These are phyloP conservation scores for Agrilus mali DNA, from an alignment of 2,888 invertebrate genomes.

Conservation along the genomic window DNA sequence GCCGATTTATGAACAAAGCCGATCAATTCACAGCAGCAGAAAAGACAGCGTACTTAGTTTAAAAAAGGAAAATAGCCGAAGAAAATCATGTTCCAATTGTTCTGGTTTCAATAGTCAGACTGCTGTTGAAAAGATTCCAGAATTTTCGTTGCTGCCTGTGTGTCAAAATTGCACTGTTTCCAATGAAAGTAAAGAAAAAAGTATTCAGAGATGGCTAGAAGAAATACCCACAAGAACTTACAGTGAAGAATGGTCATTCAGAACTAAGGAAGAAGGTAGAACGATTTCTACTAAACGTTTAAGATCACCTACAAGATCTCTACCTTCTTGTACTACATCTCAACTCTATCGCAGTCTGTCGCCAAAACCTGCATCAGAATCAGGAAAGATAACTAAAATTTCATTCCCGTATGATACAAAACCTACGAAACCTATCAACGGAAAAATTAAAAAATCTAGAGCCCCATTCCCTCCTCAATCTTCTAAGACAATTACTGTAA, in stretches of 20 bases:
- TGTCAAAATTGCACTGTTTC: slow-evolving; percentile 41
- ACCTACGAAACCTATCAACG: slow-evolving; percentile 7
- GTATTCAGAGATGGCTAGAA: slow-evolving; percentile 65
- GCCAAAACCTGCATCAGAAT: slow-evolving; percentile 19
- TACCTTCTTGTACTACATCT: slow-evolving; percentile 21
- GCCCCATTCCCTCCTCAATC: no score
- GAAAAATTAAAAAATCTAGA: slow-evolving; percentile 19
- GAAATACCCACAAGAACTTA: slow-evolving; percentile 41
- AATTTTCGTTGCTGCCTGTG: slow-evolving; percentile 33
- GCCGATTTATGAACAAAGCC: slow-evolving; percentile 35
- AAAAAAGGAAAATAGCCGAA: slow-evolving; percentile 48
- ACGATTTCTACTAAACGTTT: slow-evolving; percentile 12
- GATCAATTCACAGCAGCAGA: slow-evolving; percentile 33
- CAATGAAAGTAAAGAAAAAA: slow-evolving; percentile 59
- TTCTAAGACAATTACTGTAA: not conserved
- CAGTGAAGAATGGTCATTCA: slow-evolving; percentile 2
- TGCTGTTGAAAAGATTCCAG: slow-evolving; percentile 32
- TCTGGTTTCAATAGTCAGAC: slow-evolving; percentile 48
- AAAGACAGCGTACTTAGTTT: slow-evolving; percentile 44
- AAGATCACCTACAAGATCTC: slow-evolving; percentile 28
- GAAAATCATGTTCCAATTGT: slow-evolving; percentile 47
- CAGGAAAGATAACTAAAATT: slow-evolving; percentile 8
- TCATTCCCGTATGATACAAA: slow-evolving; percentile 5
- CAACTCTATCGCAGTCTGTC: slow-evolving; percentile 19
- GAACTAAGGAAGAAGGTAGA: not conserved